These are phyloP conservation scores for Lepidocyrtoides sp. DNA, from an alignment of 2,888 invertebrate genomes.

Conservation along the genomic window DNA sequence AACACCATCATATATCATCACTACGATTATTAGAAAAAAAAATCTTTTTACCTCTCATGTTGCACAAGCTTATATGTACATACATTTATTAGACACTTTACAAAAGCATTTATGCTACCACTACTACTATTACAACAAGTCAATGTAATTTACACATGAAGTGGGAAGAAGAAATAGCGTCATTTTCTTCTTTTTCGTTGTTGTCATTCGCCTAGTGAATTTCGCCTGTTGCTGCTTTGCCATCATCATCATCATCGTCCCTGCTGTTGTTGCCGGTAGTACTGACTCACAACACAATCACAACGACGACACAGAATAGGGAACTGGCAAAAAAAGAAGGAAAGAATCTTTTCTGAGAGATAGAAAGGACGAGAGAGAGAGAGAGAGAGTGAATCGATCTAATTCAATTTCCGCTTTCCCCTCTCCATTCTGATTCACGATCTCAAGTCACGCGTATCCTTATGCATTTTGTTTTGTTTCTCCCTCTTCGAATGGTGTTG, in stretches of 20 bases:
- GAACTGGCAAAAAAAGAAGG: neutral
- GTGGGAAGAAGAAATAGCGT: neutral
- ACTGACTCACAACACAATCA: neutral
- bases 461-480: neutral
- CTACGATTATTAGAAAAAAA: neutral
- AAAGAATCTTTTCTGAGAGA: slow-evolving; percentile 7
- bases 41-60: neutral
- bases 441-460: neutral
- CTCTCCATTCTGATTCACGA: neutral
- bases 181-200: neutral
- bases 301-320: neutral
- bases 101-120: too few species aligned
- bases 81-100: too few species aligned
- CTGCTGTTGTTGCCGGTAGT: neutral
- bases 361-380: neutral
- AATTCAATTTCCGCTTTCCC: slow-evolving; percentile 46
- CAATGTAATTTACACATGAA: slow-evolving; percentile 40
- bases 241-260: too few species aligned
- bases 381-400: slow-evolving; percentile 33
- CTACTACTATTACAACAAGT: neutral
- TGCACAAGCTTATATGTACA: neutral
- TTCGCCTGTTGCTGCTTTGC: slow-evolving; percentile 47
- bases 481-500: too few species aligned
- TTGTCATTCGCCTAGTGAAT: too few species aligned
- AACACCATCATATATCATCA: neutral